Evolutionary conservation across 2,113 vertebrate species (phyloP).

Genomic region (Apistogramma diplotaenia): DNA sequence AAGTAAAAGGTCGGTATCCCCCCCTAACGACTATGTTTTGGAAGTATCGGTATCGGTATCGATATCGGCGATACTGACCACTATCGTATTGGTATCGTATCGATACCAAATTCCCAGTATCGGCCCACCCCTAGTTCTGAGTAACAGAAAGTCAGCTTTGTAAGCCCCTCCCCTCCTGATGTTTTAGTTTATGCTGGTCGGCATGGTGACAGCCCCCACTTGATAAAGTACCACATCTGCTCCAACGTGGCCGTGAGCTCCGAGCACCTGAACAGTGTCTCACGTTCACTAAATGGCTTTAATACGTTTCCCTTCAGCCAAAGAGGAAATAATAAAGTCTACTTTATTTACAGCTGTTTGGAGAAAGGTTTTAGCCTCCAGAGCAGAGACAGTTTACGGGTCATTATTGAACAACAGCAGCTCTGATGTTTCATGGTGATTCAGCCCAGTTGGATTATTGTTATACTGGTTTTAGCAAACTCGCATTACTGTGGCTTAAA

Average conservation of each 20-base stretch:
- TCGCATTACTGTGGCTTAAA: too few relatives aligned
- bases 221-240: constrained; percentile 1
- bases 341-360: background rate
- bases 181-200: constrained; percentile 44
- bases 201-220: constrained; percentile 36
- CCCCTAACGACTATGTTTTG: too few relatives aligned
- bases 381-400: background rate
- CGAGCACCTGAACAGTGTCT: background rate
- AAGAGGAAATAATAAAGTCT: background rate
- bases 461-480: too few relatives aligned
- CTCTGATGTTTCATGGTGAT: background rate
- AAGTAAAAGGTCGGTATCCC: too few relatives aligned
- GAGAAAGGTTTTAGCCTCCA: background rate
- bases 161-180: background rate
- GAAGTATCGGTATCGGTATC: too few relatives aligned
- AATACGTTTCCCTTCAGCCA: constrained; percentile 11
- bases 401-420: background rate
- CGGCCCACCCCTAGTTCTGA: too few relatives aligned
- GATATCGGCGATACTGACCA: too few relatives aligned
- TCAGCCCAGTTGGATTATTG: background rate
- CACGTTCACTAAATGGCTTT: background rate
- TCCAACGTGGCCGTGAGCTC: background rate
- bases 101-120: too few relatives aligned
- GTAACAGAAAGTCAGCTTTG: constrained; percentile 58
- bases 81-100: too few relatives aligned